A percentile compares a stretch with the other conserved stretches of the same genome.
phyloP scores from a whole-genome alignment of 2,888 invertebrate genomes.

The Plusia festucae region DNA sequence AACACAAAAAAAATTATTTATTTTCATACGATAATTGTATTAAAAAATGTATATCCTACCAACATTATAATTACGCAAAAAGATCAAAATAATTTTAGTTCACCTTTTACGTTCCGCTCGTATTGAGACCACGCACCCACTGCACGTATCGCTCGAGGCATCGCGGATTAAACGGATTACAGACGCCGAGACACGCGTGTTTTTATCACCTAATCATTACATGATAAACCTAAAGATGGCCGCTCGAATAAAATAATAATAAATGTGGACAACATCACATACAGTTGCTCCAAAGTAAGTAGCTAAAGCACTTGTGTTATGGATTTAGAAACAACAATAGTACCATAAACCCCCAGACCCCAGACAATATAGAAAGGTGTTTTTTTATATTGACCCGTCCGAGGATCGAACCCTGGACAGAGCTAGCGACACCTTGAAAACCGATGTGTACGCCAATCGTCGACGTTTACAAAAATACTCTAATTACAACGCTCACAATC shows the following conservation, averaged over 20 bases:
- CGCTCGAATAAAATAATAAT: slow-evolving; percentile 13
- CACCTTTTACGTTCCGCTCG: slow-evolving; percentile 11
- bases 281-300: too few relatives aligned
- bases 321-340: too few relatives aligned
- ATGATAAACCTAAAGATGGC: slow-evolving; percentile 28
- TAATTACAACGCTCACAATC: too few relatives aligned
- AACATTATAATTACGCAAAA: neutral
- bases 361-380: too few relatives aligned
- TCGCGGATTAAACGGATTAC: slow-evolving; percentile 49
- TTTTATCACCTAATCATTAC: slow-evolving; percentile 53
- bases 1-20: too few relatives aligned
- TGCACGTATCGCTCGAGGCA: slow-evolving; percentile 53
- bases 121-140: slow-evolving; percentile 31
- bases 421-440: too few relatives aligned
- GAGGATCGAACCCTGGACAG: too few relatives aligned
- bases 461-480: neutral
- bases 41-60: neutral
- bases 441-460: too few relatives aligned
- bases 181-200: slow-evolving; percentile 49
- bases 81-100: neutral
- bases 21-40: neutral
- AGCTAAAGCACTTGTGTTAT: too few relatives aligned
- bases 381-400: too few relatives aligned
- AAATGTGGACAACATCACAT: too few relatives aligned
- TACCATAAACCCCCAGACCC: too few relatives aligned